Evolutionary conservation across 2,797 vertebrate genomes (phyloP).

Genomic region (Clarias laeviceps): DNA sequence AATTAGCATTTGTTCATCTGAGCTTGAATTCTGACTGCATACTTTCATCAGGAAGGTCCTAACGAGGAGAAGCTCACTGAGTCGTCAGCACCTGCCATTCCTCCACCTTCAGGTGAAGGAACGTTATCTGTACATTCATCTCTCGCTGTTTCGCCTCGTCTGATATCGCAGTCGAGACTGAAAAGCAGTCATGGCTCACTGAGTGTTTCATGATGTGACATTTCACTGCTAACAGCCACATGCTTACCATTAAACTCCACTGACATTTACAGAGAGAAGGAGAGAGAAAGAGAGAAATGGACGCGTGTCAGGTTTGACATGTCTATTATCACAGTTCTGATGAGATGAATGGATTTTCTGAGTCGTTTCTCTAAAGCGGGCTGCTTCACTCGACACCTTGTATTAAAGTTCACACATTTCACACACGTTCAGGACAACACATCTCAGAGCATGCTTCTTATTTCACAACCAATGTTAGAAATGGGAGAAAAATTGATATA

Average conservation of each 20-base stretch:
- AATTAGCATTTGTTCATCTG: not conserved
- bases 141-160: not conserved
- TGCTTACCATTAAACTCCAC: slow-evolving; percentile 33
- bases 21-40: not conserved
- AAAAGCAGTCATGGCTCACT: slow-evolving; percentile 1
- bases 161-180: not conserved
- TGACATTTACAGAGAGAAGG: slow-evolving; percentile 38
- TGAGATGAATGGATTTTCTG: slow-evolving; percentile 24
- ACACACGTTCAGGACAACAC: not conserved
- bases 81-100: not conserved
- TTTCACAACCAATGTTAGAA: not conserved
- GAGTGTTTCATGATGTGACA: slow-evolving; percentile 42
- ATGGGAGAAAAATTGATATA: not conserved
- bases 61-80: not conserved
- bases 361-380: slow-evolving; percentile 20
- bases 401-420: slow-evolving; percentile 1
- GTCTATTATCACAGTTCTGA: slow-evolving; percentile 10
- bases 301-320: slow-evolving; percentile 11
- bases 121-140: slow-evolving; percentile 28
- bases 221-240: slow-evolving; percentile 36
- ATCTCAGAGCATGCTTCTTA: not conserved
- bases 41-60: not conserved
- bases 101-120: slow-evolving; percentile 18
- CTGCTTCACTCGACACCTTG: not conserved
- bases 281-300: not conserved